Conservation (phyloP, 1,140 invertebrate species). For the Eupristina koningsbergeri region DNA sequence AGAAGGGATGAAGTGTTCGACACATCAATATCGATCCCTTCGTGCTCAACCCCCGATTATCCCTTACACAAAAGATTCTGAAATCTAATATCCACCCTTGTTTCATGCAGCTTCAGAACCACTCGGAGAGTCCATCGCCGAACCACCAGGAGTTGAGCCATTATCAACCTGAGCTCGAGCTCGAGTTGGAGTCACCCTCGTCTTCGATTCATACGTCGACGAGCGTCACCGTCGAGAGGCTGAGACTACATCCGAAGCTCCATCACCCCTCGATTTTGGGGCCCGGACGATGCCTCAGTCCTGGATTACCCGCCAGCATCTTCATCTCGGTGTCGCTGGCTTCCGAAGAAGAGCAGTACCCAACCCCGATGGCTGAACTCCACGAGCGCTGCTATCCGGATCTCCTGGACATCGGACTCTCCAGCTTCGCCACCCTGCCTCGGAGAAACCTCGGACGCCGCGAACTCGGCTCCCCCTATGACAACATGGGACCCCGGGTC, state of each 20-base stretch:
- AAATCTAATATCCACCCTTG: neutral
- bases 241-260: constrained; percentile 70
- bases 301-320: constrained; percentile 77
- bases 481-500: constrained; percentile 91
- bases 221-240: constrained; percentile 85
- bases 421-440: constrained; percentile 78
- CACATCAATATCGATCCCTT: neutral
- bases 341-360: constrained; percentile 74
- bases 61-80: neutral
- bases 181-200: neutral
- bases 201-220: constrained; percentile 56
- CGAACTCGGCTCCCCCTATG: constrained; percentile 77
- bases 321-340: constrained; percentile 81
- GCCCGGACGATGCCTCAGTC: constrained; percentile 64
- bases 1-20: no score
- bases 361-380: neutral
- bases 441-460: constrained; percentile 66
- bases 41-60: neutral
- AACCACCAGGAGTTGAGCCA: neutral
- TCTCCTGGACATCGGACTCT: constrained; percentile 76
- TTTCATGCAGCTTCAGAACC: constrained; percentile 13
- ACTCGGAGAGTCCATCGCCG: neutral
- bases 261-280: constrained; percentile 73
- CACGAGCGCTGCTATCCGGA: constrained; percentile 81
- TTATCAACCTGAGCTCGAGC: constrained; percentile 26